phyloP scores from a whole-genome alignment of 2,113 vertebrate genomes.

The Paradoxurus hermaphroditus region DNA sequence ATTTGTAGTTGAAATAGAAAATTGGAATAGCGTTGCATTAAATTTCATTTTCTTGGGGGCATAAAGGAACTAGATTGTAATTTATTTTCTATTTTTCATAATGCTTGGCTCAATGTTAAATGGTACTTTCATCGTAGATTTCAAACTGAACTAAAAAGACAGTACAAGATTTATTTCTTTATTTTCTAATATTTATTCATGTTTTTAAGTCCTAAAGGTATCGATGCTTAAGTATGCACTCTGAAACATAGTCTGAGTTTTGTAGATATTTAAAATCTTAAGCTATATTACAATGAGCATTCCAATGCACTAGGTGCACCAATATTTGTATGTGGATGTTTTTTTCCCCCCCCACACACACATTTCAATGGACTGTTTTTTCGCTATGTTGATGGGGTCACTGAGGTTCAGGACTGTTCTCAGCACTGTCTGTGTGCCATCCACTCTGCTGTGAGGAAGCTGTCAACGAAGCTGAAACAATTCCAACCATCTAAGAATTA shows the following conservation, averaged over 20 bases:
- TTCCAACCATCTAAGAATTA: not conserved
- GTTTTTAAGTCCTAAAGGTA: not conserved
- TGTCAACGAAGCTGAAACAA: not conserved
- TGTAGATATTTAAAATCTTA: not conserved
- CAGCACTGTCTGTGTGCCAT: not conserved
- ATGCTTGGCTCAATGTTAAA: not conserved
- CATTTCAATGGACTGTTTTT: not conserved
- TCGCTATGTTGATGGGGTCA: not conserved
- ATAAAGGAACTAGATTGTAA: not conserved
- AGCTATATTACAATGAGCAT: not conserved
- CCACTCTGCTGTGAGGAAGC: not conserved
- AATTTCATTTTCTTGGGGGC: not conserved
- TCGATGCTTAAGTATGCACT: not conserved
- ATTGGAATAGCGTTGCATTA: not conserved
- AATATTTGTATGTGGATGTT: not conserved
- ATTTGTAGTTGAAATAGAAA: not conserved
- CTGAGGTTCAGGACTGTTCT: not conserved
- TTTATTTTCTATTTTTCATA: slow-evolving; percentile 14
- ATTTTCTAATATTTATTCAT: not conserved
- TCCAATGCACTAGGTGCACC: not conserved
- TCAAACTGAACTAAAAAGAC: not conserved
- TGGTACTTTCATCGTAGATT: not conserved
- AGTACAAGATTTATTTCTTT: not conserved
- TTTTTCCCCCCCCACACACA: no score
- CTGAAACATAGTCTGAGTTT: not conserved